Conservation (phyloP, 2,888 invertebrate species). For the Asteroscopus sphinx region DNA sequence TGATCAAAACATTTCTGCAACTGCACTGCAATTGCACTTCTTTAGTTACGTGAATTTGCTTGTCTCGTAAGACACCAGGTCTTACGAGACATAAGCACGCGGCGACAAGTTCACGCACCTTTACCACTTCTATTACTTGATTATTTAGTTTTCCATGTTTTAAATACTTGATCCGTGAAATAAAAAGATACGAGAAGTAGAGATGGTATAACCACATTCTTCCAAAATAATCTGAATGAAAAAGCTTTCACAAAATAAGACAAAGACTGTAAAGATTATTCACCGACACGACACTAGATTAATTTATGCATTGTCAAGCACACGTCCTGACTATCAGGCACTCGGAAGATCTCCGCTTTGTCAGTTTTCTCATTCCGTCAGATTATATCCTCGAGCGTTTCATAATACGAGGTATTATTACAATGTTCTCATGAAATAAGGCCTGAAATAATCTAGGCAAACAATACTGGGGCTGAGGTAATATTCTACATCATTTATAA, state of each 20-base stretch:
- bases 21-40: no score
- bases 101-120: no score
- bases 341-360: conserved; percentile 36
- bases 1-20: no score
- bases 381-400: conserved; percentile 47
- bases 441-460: conserved; percentile 55
- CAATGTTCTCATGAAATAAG: conserved; percentile 51
- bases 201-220: neutral
- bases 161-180: no score
- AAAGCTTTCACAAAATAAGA: conserved; percentile 19
- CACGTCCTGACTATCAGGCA: conserved; percentile 37
- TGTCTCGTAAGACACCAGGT: no score
- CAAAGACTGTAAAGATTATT: conserved; percentile 22
- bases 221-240: neutral
- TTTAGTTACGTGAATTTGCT: no score
- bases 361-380: conserved; percentile 55
- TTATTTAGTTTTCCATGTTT: no score
- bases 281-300: conserved; percentile 28
- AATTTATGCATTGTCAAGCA: conserved; percentile 49
- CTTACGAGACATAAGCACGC: no score
- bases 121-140: no score
- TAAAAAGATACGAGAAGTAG: no score
- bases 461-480: conserved; percentile 53
- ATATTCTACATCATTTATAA: conserved; percentile 67
- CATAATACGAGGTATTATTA: conserved; percentile 54